Evolutionary conservation across 2,888 invertebrate species (phyloP), one percentile per base, ranked within the genome.

Genomic region (Coenonympha glycerion): DNA sequence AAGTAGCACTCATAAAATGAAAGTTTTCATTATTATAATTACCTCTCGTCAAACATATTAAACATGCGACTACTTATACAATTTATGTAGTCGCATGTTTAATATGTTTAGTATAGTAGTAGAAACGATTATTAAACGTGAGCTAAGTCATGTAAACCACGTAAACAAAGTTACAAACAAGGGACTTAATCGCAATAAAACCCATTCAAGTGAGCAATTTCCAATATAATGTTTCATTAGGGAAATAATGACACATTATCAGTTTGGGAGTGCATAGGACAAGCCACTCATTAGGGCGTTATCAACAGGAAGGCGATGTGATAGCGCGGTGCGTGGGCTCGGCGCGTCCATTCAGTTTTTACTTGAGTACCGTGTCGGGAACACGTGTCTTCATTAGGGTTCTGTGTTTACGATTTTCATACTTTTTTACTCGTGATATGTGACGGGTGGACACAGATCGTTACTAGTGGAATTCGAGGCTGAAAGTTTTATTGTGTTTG

Each of bases 281-380:
- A 56, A 47, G 42, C 48, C 49, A 49, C 55, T 53, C 57, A 58
- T 58, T 59, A 57, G 53, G 52, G 66, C 65, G 71, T 77, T 82
- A 83, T 82, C 81, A 72, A 62, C 79, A 74, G 82, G 82, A 81
- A 79, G 63, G 66, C 64, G 76, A 73, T 76, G 66, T 64, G 74
- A 73, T 77, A 76, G 63, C 68, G 64, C 60, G 68, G 64, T 61
- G 62, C 44, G 47, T 58, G 46, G 47, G 44, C 28, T 33, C 40
- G 48, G 44, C 31, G 49, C 53, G 57, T 59, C 62, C 71, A 80
- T 80, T 80, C 80, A 80, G 76, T 80, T 76, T 76, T 73, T 73
- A 75, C 67, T 69, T 68, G 66, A 65, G 68, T 62, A 63, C 58
- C 68, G 69, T 58, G 67, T 69, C 68, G 74, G 71, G 64, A 68